A percentile compares a stretch with the other conserved stretches of the same genome.
phyloP scores from a whole-genome alignment of 64 coral and sea anemone species.

The Anthopleura sola region DNA sequence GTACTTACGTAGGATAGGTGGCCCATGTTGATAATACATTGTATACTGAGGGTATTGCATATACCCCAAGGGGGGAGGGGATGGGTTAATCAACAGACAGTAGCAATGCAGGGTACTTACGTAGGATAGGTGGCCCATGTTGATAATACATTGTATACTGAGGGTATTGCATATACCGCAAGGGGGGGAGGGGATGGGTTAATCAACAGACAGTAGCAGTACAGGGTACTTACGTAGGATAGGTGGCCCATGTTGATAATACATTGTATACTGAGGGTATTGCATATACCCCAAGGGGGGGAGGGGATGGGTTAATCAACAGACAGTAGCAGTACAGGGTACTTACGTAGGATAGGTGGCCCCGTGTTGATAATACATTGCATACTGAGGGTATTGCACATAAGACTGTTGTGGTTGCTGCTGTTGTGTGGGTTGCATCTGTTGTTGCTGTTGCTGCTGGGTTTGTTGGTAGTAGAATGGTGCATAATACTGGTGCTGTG shows the following conservation, averaged over 20 bases:
- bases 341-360: constrained; percentile 18
- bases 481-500: constrained; percentile 23
- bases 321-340: neutral
- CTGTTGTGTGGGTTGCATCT: constrained; percentile 28
- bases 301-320: too few relatives aligned
- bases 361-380: constrained; percentile 20
- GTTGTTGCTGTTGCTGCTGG: constrained; percentile 30
- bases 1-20: neutral
- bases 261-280: too few relatives aligned
- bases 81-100: too few relatives aligned
- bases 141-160: constrained; percentile 22
- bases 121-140: neutral
- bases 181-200: too few relatives aligned
- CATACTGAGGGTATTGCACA: constrained; percentile 6
- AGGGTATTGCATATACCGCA: neutral
- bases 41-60: too few relatives aligned
- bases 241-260: too few relatives aligned
- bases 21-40: too few relatives aligned
- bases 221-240: neutral
- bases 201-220: neutral
- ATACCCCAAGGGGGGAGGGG: too few relatives aligned
- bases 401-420: constrained; percentile 9
- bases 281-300: too few relatives aligned
- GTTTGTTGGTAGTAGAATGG: constrained; percentile 33
- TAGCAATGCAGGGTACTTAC: neutral